Evolutionary conservation across 1,140 invertebrate genomes (phyloP).

Genomic region (Thaumetopoea pityocampa): DNA sequence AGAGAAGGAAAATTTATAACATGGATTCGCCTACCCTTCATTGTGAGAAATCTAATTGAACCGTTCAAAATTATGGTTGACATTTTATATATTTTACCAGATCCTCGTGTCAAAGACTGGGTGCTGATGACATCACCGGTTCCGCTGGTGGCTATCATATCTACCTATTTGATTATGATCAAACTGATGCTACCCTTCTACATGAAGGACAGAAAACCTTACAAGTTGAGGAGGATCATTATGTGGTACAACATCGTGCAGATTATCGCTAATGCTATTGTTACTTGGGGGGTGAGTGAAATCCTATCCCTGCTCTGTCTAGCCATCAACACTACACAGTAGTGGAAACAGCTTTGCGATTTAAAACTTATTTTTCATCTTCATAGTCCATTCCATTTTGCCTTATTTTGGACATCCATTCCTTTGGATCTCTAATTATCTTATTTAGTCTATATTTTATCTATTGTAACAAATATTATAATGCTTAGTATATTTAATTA

Average conservation of each 20-base stretch:
- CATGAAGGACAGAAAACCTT: conserved; percentile 51
- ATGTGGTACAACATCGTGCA: conserved; percentile 69
- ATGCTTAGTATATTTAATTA: no score
- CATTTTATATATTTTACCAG: conserved; percentile 53
- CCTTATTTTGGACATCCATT: no score
- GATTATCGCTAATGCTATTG: conserved; percentile 53
- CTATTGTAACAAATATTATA: no score
- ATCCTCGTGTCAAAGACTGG: conserved; percentile 79
- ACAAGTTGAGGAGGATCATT: conserved; percentile 49
- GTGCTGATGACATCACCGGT: conserved; percentile 76
- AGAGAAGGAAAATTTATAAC: no score
- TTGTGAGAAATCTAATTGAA: background rate
- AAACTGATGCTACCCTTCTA: conserved; percentile 79
- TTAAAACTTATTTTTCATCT: no score
- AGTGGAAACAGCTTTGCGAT: no score
- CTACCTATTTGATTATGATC: conserved; percentile 80
- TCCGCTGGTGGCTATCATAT: conserved; percentile 73
- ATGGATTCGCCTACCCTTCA: conserved; percentile 2
- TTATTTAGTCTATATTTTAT: no score
- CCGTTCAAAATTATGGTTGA: background rate
- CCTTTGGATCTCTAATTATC: no score
- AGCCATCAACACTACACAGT: no score
- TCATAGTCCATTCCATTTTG: no score
- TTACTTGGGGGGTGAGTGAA: conserved; percentile 62
- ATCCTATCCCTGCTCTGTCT: no score